A percentile compares a stretch with the other conserved stretches of the same genome.
Conservation (phyloP, 2,888 invertebrate genomes). For the Eupsilia transversa region DNA sequence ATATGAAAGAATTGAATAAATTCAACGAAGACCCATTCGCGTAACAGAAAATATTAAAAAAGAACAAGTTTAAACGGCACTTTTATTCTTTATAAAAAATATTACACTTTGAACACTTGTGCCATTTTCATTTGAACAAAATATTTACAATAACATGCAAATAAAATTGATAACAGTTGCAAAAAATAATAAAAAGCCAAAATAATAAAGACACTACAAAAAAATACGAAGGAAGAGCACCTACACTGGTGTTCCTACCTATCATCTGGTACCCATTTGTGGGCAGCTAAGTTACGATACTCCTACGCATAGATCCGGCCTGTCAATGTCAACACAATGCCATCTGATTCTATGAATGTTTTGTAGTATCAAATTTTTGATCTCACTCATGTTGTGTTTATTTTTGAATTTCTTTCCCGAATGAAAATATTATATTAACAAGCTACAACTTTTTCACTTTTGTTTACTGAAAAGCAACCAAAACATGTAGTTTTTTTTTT, state of each 20-base stretch:
- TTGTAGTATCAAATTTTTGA: background rate
- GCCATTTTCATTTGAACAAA: background rate
- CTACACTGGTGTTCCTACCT: conserved; percentile 31
- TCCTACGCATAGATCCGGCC: conserved; percentile 50
- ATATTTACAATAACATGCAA: background rate
- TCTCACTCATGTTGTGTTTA: background rate
- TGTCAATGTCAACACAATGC: conserved; percentile 44
- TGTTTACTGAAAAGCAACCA: background rate
- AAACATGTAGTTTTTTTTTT: background rate
- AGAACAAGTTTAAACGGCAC: too few species aligned
- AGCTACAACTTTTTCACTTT: background rate
- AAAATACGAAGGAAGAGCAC: conserved; percentile 14
- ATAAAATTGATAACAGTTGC: background rate
- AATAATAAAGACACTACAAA: background rate
- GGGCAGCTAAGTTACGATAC: conserved; percentile 12
- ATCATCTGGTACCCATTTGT: conserved; percentile 22
- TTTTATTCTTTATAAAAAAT: background rate
- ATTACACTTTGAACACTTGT: background rate
- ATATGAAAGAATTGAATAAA: background rate
- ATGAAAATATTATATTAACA: background rate
- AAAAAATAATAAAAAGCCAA: background rate
- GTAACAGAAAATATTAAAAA: background rate
- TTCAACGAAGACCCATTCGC: background rate
- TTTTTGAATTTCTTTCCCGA: background rate
- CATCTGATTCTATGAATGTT: conserved; percentile 24